Percentiles rank a stretch among this genome's conserved stretches.
phyloP scores from a whole-genome alignment of 2,888 invertebrate genomes.

The Copidosoma aretas region DNA sequence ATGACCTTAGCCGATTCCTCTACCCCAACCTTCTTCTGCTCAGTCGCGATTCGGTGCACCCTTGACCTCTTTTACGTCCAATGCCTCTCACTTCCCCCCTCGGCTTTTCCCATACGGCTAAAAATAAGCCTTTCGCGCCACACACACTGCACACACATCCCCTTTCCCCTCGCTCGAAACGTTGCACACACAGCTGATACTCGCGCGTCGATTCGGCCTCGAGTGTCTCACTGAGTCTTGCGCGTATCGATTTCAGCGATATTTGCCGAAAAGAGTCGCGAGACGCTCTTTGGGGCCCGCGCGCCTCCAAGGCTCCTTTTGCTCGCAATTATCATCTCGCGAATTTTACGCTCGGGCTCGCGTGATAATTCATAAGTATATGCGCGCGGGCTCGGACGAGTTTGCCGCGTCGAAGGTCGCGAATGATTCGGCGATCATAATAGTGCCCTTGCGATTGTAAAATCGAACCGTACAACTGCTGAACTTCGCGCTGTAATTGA shows the following conservation, averaged over 20 bases:
- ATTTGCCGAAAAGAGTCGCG: too few species aligned
- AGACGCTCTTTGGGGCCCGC: too few species aligned
- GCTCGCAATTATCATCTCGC: constrained; percentile 2
- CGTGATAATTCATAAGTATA: constrained; percentile 1
- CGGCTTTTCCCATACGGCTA: constrained; percentile 18
- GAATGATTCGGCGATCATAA: neutral
- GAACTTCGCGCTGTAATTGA: neutral
- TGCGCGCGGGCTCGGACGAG: neutral
- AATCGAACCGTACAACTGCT: too few species aligned
- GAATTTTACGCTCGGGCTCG: neutral
- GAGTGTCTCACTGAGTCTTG: neutral
- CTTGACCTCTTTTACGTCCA: constrained; percentile 37
- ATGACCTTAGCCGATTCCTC: constrained; percentile 13
- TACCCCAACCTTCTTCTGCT: neutral
- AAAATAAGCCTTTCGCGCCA: constrained; percentile 14
- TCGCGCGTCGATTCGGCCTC: neutral
- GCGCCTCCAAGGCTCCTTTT: neutral
- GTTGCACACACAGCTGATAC: neutral
- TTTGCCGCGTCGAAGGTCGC: constrained; percentile 3
- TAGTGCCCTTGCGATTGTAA: neutral
- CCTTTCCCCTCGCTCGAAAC: too few species aligned
- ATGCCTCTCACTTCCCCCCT: constrained; percentile 20
- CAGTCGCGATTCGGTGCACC: constrained; percentile 18
- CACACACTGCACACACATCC: too few species aligned
- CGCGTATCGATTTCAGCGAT: neutral